Percentiles rank a stretch among this genome's conserved stretches.
These are phyloP conservation scores for Lerista edwardsae DNA, from an alignment of 2,797 vertebrate genomes.

Conservation along the genomic window DNA sequence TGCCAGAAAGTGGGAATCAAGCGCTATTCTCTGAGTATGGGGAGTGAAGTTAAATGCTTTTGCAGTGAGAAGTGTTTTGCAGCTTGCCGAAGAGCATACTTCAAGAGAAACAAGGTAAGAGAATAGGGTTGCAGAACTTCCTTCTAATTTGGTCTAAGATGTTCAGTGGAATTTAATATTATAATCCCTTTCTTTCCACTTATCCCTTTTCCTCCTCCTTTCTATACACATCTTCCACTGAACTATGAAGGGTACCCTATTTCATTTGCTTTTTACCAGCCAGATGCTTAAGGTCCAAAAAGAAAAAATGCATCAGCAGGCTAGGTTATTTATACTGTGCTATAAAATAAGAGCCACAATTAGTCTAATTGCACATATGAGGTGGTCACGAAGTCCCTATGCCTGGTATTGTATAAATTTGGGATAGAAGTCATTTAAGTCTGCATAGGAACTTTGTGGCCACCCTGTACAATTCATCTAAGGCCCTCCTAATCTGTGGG, in stretches of 20 bases:
- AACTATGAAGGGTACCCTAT: conserved; percentile 61
- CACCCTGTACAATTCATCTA: too few relatives aligned
- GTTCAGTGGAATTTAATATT: conserved; percentile 54
- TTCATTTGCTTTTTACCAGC: conserved; percentile 68
- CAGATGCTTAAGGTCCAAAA: conserved; percentile 65
- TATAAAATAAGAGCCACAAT: neutral
- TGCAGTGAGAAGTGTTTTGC: conserved; percentile 99
- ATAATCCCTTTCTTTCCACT: conserved; percentile 47
- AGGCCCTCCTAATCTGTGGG: too few relatives aligned
- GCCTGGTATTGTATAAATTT: too few relatives aligned
- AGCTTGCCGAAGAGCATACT: conserved; percentile 97
- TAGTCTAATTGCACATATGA: conserved; percentile 21
- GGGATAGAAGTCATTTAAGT: too few relatives aligned
- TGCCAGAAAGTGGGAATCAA: conserved; percentile 99
- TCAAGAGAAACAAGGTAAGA: conserved; percentile 99
- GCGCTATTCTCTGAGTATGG: conserved; percentile 99
- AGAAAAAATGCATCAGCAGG: conserved; percentile 54
- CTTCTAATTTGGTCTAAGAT: conserved; percentile 47
- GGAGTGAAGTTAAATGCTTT: conserved; percentile 98
- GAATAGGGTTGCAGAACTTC: conserved; percentile 61
- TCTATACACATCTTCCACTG: conserved; percentile 67
- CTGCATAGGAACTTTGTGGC: too few relatives aligned
- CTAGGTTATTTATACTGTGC: conserved; percentile 21
- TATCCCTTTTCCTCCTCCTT: conserved; percentile 63
- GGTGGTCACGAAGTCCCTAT: too few relatives aligned